phyloP scores from a whole-genome alignment of 2,113 vertebrate species.

The Alouatta palliata region DNA sequence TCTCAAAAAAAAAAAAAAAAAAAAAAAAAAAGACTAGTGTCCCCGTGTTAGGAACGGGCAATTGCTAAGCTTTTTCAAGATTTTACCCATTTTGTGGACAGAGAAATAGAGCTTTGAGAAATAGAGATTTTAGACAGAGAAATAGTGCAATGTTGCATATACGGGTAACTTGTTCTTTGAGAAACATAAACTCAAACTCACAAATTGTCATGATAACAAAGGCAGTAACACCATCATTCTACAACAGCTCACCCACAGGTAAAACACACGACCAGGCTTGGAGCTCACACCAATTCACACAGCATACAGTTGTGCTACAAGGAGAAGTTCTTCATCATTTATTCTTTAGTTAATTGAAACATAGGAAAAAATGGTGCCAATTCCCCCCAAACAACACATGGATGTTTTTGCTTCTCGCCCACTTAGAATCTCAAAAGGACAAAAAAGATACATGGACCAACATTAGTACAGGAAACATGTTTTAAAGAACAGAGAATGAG shows the following conservation, averaged over 20 bases:
- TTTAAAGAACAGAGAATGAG: background rate
- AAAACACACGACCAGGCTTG: accelerated
- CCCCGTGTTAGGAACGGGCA: background rate
- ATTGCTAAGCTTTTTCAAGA: background rate
- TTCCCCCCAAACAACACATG: background rate
- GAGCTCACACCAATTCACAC: background rate
- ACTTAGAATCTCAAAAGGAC: background rate
- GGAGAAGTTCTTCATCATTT: background rate
- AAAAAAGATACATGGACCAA: background rate
- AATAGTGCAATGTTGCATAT: background rate
- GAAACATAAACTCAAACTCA: background rate
- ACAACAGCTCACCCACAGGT: background rate
- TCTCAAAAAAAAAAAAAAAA: too few species aligned
- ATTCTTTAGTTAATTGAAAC: constrained; percentile 6
- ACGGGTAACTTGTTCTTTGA: background rate
- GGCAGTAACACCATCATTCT: background rate
- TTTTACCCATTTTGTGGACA: background rate
- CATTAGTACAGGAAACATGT: background rate
- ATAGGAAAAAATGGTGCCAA: background rate
- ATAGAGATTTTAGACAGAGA: too few species aligned
- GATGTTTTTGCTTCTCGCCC: background rate
- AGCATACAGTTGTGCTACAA: background rate
- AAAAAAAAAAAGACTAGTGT: background rate
- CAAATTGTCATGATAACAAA: background rate
- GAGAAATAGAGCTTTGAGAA: constrained; percentile 23